Base-by-base conservation (phyloP, 2,113 vertebrate species). In the Chauna torquata region DNA sequence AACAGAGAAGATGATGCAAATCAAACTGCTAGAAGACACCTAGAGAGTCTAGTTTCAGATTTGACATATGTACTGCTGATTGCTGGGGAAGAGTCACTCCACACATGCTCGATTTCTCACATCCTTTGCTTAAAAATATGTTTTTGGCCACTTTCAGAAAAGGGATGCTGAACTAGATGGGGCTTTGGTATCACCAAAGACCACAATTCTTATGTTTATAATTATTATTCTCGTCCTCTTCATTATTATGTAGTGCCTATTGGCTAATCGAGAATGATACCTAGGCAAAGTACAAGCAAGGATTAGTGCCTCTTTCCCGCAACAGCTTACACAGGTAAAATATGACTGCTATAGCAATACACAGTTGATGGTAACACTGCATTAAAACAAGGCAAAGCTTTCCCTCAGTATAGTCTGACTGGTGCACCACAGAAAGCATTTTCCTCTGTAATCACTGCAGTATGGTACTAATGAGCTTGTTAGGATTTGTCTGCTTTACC, bases 401-500 rank as follows among this genome's bases (percentile, higher is more conserved):
- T 71, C 36, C 10, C 27, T 79, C 47, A 52, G 9, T 76, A 16
- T 32, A 84, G 59, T 42, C 47, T 79, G 69, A 62, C 32, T 80
- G 12, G 59, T 19, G 65, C 77, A 89, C 88, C 88, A 90, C 65
- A 81, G 92, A 96, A 95, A 77, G 65, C 61, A 38, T 79, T 96
- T 88, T 84, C 49, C 72, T 94, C 83, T 91, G 69, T 93, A 96
- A 96, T 96, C 90, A 93, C 80, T 96, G 92, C 90, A 84, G 83
- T 88, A 23, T 78, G 83, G 86, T 89, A 47, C 88, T 97, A 96
- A 96, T 86, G 92, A 95, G 77, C 95, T 97, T 90, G 92, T 95
- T 95, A 96, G 95, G 82, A 80, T 96, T 96, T 96, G 90, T 96
- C 91, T 93, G 68, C 92, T 94, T 91, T 95, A 69, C 90, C 88